phyloP scores from a whole-genome alignment of 2,797 vertebrate genomes.

The Typhlichthys subterraneus region DNA sequence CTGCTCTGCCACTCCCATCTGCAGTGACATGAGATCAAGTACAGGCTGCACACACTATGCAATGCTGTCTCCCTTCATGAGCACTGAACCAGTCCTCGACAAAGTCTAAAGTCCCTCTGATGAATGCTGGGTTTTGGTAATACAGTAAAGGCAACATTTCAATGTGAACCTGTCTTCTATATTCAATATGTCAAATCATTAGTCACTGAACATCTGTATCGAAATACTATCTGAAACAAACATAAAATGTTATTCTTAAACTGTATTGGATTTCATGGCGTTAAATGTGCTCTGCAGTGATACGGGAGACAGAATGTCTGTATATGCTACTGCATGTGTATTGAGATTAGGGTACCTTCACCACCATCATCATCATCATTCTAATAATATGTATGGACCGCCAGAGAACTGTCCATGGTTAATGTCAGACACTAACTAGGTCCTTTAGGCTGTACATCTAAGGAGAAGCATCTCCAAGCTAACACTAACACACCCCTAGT shows the following conservation, averaged over 20 bases:
- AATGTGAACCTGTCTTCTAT: conserved; percentile 40
- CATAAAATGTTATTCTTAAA: conserved; percentile 34
- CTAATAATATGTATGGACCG: conserved; percentile 3
- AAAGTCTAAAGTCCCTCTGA: conserved; percentile 36
- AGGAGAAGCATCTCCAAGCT: conserved; percentile 48
- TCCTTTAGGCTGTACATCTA: conserved; percentile 52
- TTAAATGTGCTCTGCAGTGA: conserved; percentile 13
- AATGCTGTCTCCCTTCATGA: conserved; percentile 32
- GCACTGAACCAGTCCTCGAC: not conserved
- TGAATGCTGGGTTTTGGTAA: conserved; percentile 62
- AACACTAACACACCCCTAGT: conserved; percentile 53
- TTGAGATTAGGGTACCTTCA: conserved; percentile 1
- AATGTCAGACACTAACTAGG: conserved; percentile 57
- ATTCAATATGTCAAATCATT: conserved; percentile 13
- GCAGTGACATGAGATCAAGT: conserved; percentile 20
- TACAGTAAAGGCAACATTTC: conserved; percentile 57
- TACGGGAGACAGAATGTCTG: not conserved
- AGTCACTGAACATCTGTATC: conserved; percentile 27
- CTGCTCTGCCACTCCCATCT: conserved; percentile 28
- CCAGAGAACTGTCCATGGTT: conserved; percentile 38
- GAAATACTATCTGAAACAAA: conserved; percentile 28
- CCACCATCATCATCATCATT: conserved; percentile 13
- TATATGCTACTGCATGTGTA: not conserved
- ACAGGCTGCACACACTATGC: conserved; percentile 33
- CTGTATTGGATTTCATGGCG: conserved; percentile 27